These are phyloP conservation scores for Hippocampus abdominalis DNA, from an alignment of 2,113 vertebrate species.

Conservation along the genomic window DNA sequence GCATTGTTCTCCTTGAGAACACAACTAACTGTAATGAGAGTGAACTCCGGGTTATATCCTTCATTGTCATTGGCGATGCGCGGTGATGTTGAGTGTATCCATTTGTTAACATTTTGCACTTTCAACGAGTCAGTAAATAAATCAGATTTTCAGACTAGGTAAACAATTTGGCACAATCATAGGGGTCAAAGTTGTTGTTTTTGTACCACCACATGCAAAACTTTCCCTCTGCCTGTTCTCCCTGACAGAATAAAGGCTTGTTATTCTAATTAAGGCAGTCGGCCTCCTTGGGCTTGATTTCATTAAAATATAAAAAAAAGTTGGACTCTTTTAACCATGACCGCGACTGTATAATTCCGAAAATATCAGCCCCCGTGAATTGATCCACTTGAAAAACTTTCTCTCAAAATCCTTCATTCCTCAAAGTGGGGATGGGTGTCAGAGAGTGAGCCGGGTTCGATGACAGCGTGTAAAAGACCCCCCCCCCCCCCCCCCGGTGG, in stretches of 20 bases:
- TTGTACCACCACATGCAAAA: neutral
- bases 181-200: neutral
- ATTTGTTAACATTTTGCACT: neutral
- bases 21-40: conserved; percentile 67
- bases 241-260: neutral
- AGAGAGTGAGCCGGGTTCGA: neutral
- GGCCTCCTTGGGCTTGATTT: neutral
- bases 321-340: too few relatives aligned
- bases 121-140: neutral
- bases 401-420: neutral
- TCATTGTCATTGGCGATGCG: conserved; percentile 17
- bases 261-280: neutral
- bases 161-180: neutral
- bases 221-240: neutral
- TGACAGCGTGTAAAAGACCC: neutral
- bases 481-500: too few relatives aligned
- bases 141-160: neutral
- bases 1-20: conserved; percentile 59
- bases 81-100: neutral
- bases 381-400: neutral
- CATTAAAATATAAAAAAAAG: neutral
- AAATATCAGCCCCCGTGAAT: too few relatives aligned
- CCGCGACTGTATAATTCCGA: too few relatives aligned
- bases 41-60: conserved; percentile 45
- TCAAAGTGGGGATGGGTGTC: neutral